Base-by-base conservation (phyloP, 1,140 invertebrate species). In the Sarcophaga peregrina region DNA sequence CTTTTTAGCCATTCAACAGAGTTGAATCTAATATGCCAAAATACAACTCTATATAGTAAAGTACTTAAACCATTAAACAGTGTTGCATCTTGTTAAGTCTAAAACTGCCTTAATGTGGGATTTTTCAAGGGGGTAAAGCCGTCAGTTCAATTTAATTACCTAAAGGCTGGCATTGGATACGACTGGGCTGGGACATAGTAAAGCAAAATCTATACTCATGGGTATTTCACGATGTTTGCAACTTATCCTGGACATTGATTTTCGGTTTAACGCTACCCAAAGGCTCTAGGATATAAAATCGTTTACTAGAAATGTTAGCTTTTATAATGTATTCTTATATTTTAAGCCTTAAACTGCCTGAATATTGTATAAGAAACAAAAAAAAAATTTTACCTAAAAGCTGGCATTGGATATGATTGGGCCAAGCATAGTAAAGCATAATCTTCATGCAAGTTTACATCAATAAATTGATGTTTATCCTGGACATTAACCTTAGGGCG, bases 211-310 rank as follows among this genome's bases (percentile, higher is more conserved):
- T 48, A 90, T 85, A 58, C 87, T 90, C 50, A 91, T 88, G 17
- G 82, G 37, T 37, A 88, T 87, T 82, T 89, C 87, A 82, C 87
- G 85, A n/a, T 85, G 87, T 87, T 84, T 90, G 87, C 72, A 89
- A 81, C 78, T 92, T 92, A 85, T 93, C 92, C 50, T 92, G 92
- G n/a, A 92, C 84, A 83, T 90, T 92, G 84, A 94, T 92, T 91
- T 93, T 95, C 82, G 94, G 94, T 85, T 93, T 92, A 87, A 94
- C 94, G 86, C 92, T 94, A 88, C 94, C 94, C 88, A 95, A 92
- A 58, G 94, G 94, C 90, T 95, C 94, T 95, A 92, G 81, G 90
- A 37, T 37, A 37, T 85, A 87, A 83, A 8, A 62, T n/a, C 3
- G 4, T 15, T 62, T 62, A 17, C 10, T 17, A n/a, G 50, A 10